Evolutionary conservation across 1,140 invertebrate genomes (phyloP), one percentile per base, ranked within the genome.

Genomic region (Trichoplusia ni): DNA sequence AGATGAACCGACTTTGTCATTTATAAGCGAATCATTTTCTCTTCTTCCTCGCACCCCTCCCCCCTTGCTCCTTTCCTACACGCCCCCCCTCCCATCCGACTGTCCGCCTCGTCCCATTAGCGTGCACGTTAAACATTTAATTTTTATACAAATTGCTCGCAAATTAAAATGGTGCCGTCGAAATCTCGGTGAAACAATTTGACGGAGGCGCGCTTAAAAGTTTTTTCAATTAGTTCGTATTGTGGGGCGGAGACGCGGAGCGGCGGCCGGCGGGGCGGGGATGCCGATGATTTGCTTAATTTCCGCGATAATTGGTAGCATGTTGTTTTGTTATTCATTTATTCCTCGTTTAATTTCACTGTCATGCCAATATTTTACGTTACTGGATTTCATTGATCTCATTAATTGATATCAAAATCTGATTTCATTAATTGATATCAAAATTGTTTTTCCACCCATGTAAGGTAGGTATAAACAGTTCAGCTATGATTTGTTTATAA

Each of bases 81-180:
- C 14, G 5, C 11, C 14, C 37, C 35, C 35, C 11, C 13, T 11
- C 5, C 11, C 42, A 42, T 42, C 21, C 18, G 19, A n/a, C n/a
- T n/a, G 9, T 1, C 8, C 13, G 16, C 40, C 40, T 21, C 40
- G 40, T n/a, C 40, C 51, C 51, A 38, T 56, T 56, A 56, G 35
- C 33, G 35, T 25, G 33, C 51, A 56, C 51, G 33, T 56, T 56
- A 56, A 56, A 38, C 51, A 56, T 56, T 56, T 56, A 56, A 56
- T 56, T 56, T 56, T 56, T 56, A 56, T 56, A 56, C 51, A 56
- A 56, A 56, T 56, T 56, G 35, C 35, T 56, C 33, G 35, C 51
- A 56, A 56, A 56, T 56, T 56, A 56, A 56, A 56, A 56, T 38
- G 51, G 33, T 18, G 35, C 13, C 14, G n/a, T 11, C 23, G 21